Base-by-base conservation (phyloP, 2,797 vertebrate species). In the Ptychadena robeensis region DNA sequence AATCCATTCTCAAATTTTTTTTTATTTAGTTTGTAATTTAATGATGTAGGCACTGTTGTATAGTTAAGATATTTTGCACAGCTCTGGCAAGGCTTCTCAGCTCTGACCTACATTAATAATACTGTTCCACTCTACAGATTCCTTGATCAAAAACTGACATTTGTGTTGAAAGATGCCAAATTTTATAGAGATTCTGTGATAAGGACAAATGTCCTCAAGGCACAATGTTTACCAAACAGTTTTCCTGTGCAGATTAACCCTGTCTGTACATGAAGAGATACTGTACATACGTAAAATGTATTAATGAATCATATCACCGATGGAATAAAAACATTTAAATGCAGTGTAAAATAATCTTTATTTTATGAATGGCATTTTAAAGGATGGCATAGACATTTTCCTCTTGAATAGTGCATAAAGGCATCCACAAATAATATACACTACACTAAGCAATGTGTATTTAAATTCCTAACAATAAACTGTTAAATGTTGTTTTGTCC, bases 121-220 rank as follows among this genome's bases (percentile, higher is more conserved):
- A 79, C 70, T 79, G 76, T 84, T 84, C 82, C 76, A 84, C 76
- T 74, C 76, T 79, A 73, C 31, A 32, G 82, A 80, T 84, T 84
- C 70, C 82, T 79, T 84, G 76, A 80, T 84, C 76, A 84, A 64
- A 80, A 80, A 84, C 75, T 79, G 82, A 83, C 82, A 79, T 79
- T 83, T 83, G 75, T 83, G 75, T 83, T 83, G 75, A 79, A 83
- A 73, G 75, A 79, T 83, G 82, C 75, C 82, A 83, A 79, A 83
- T 83, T 73, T 78, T 79, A 78, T 83, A 83, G 74, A 78, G 68
- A 72, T 79, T 72, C 59, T 77, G 38, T 79, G 82, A 83, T 79
- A 83, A 83, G 75, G 82, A 83, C 82, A 83, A 83, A 79, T 83
- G 82, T 73, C 82, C 75, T 68, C 63, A 48, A 72, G 68, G 69